phyloP scores from a whole-genome alignment of 1,140 invertebrate genomes.

The Eueides isabella region DNA sequence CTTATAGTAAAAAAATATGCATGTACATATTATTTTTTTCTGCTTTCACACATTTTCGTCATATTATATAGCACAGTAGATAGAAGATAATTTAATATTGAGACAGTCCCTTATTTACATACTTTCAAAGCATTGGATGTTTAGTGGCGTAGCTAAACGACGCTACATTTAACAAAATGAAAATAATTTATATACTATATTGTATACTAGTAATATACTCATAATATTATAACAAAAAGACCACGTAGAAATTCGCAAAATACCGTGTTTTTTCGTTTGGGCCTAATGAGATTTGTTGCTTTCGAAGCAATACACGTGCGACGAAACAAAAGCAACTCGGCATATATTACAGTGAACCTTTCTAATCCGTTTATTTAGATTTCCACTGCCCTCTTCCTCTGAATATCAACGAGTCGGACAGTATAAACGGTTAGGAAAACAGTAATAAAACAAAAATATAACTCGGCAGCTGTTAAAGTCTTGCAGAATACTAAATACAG shows the following conservation, averaged over 20 bases:
- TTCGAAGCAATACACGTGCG: constrained; percentile 45
- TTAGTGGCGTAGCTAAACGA: too few species aligned
- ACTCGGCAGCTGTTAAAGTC: neutral
- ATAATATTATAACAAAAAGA: neutral
- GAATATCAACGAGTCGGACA: constrained; percentile 47
- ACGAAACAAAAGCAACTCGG: constrained; percentile 48
- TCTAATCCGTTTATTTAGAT: constrained; percentile 61
- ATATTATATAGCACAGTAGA: too few species aligned
- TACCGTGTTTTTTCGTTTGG: constrained; percentile 21
- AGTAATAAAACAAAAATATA: constrained; percentile 10
- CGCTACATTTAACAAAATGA: too few species aligned
- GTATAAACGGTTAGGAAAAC: constrained; percentile 13
- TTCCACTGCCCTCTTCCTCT: constrained; percentile 39
- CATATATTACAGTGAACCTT: constrained; percentile 49
- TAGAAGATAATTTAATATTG: too few species aligned
- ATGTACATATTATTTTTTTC: too few species aligned
- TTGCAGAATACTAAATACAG: neutral
- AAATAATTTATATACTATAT: too few species aligned
- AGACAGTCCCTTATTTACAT: too few species aligned
- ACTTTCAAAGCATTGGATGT: too few species aligned
- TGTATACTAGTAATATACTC: too few species aligned
- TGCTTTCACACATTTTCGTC: too few species aligned
- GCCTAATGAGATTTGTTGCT: constrained; percentile 49
- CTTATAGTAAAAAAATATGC: too few species aligned
- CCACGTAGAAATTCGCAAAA: neutral